Conservation (phyloP, 1,140 invertebrate genomes). For the Penaeus vannamei region DNA sequence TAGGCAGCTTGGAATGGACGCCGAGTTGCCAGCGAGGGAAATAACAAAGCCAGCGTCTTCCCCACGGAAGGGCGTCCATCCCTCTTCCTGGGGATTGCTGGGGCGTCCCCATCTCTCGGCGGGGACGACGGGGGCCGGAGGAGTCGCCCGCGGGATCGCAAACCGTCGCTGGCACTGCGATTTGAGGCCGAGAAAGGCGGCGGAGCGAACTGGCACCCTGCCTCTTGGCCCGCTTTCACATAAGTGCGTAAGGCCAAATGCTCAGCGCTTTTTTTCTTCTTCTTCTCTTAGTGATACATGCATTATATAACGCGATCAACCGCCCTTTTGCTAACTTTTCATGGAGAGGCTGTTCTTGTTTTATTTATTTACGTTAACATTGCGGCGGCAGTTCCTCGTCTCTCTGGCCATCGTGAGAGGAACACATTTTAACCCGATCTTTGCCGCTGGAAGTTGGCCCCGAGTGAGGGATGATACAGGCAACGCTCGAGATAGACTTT, state of each 20-base stretch:
- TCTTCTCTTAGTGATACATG: constrained; percentile 51
- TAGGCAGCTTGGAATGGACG: constrained; percentile 58
- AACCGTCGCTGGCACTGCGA: too few species aligned
- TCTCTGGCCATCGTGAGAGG: too few species aligned
- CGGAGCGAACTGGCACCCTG: constrained; percentile 35
- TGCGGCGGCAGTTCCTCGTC: too few species aligned
- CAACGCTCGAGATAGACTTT: too few species aligned
- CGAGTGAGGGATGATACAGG: too few species aligned
- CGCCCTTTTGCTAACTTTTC: background rate
- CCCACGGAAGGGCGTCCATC: background rate
- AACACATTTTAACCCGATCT: too few species aligned
- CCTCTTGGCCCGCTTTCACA: constrained; percentile 57
- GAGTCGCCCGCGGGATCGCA: too few species aligned
- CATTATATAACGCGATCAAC: constrained; percentile 55
- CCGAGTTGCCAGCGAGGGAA: constrained; percentile 43
- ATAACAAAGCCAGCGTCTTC: constrained; percentile 44
- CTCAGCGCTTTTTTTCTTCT: constrained; percentile 51
- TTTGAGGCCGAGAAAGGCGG: too few species aligned
- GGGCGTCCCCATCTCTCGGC: background rate
- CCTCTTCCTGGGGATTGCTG: background rate
- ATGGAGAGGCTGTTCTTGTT: too few species aligned
- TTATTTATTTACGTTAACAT: too few species aligned
- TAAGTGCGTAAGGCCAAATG: constrained; percentile 63
- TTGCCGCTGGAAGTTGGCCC: too few species aligned
- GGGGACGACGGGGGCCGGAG: background rate